Conservation (phyloP, 1,140 invertebrate genomes). For the Pteromalus puparum region DNA sequence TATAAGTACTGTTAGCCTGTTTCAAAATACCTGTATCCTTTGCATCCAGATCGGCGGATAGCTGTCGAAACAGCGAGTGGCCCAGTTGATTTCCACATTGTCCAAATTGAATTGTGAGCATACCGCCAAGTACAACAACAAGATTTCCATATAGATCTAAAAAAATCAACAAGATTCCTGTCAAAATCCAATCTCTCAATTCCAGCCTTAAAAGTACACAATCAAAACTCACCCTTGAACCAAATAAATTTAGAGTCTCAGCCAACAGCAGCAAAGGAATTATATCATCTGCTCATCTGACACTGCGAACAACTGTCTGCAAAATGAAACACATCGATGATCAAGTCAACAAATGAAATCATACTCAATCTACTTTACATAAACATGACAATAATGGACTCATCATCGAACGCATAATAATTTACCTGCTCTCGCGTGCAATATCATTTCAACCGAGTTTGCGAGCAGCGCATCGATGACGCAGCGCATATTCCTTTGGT, state of each 20-base stretch:
- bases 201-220: too few relatives aligned
- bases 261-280: not conserved
- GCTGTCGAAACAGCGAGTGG: constrained; percentile 69
- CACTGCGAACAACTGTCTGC: not conserved
- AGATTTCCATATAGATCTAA: constrained; percentile 13
- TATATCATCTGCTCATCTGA: not conserved
- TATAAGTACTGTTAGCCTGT: constrained; percentile 62
- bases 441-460: not conserved
- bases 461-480: not conserved
- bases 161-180: too few relatives aligned
- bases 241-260: not conserved
- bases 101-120: constrained; percentile 76
- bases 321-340: not conserved
- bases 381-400: not conserved
- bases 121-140: constrained; percentile 54
- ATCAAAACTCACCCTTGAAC: not conserved
- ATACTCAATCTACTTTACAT: not conserved
- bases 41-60: constrained; percentile 70
- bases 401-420: not conserved
- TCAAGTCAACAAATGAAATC: not conserved
- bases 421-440: constrained; percentile 9
- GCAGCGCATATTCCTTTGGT: not conserved
- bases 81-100: constrained; percentile 79
- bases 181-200: too few relatives aligned
- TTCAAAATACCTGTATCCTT: constrained; percentile 57